Percentiles rank a stretch among this genome's conserved stretches.
These are phyloP conservation scores for Eulemur mongoz DNA, from an alignment of 2,797 vertebrate genomes.

Conservation along the genomic window DNA sequence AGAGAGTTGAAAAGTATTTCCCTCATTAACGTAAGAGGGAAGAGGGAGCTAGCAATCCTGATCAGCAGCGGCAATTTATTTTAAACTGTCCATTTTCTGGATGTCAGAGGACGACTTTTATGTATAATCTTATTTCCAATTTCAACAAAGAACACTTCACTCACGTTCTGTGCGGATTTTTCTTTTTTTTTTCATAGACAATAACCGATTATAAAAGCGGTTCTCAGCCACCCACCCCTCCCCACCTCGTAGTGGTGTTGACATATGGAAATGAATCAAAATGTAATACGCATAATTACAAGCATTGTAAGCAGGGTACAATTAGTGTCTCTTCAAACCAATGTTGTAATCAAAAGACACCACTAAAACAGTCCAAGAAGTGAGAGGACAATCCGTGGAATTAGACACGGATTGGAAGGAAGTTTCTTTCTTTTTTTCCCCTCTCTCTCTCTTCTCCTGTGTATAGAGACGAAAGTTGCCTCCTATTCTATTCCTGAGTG, in stretches of 20 bases:
- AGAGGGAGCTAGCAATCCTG: constrained; percentile 87
- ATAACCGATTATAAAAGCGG: constrained; percentile 86
- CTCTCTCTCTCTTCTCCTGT: neutral
- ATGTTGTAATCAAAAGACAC: constrained; percentile 89
- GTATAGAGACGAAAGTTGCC: neutral
- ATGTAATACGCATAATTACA: constrained; percentile 90
- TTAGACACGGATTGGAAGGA: constrained; percentile 52
- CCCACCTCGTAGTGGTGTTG: constrained; percentile 85
- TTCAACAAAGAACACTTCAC: constrained; percentile 89
- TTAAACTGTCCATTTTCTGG: constrained; percentile 89
- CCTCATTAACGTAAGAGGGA: constrained; percentile 87
- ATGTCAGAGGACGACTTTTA: constrained; percentile 89
- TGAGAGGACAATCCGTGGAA: constrained; percentile 45
- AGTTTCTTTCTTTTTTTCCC: constrained; percentile 21
- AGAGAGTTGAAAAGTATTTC: constrained; percentile 83
- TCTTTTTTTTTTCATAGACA: constrained; percentile 79
- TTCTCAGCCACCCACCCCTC: constrained; percentile 63
- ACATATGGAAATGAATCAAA: constrained; percentile 91
- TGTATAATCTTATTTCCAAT: constrained; percentile 90
- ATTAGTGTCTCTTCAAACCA: constrained; percentile 90
- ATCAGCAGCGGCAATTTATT: constrained; percentile 89
- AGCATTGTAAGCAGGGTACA: constrained; percentile 88
- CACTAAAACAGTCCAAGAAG: constrained; percentile 82
- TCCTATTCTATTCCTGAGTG: neutral
- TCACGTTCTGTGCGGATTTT: constrained; percentile 79